Conservation (phyloP, 2,113 vertebrate genomes). For the Cyanoderma ruficeps region DNA sequence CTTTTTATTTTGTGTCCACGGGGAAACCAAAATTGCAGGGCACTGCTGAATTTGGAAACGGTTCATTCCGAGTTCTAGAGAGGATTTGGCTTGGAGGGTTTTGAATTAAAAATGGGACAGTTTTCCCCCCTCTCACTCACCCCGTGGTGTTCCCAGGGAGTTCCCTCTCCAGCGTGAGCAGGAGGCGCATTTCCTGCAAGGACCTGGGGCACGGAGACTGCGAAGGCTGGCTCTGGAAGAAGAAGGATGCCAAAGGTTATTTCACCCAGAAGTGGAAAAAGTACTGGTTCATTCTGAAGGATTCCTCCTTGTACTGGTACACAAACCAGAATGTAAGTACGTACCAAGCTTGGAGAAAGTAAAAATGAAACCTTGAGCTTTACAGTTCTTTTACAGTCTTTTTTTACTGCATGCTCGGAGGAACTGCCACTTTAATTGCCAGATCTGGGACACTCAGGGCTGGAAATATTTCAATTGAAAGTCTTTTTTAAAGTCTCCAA, state of each 20-base stretch:
- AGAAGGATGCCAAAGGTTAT: constrained; percentile 89
- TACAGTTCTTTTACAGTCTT: neutral
- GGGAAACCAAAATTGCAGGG: neutral
- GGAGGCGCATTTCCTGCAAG: constrained; percentile 88
- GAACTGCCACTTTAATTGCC: neutral
- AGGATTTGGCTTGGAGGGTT: neutral
- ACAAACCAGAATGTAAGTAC: constrained; percentile 89
- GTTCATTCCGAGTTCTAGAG: neutral
- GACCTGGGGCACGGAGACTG: constrained; percentile 89
- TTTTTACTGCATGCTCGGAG: neutral
- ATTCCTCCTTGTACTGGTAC: constrained; percentile 92
- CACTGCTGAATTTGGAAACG: neutral
- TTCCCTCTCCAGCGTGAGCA: constrained; percentile 84
- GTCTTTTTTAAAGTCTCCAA: neutral
- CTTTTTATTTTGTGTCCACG: neutral
- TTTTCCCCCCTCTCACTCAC: neutral
- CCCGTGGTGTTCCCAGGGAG: constrained; percentile 42
- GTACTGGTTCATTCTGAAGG: constrained; percentile 92
- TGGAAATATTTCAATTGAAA: neutral
- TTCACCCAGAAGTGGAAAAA: constrained; percentile 93
- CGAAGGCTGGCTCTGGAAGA: constrained; percentile 93
- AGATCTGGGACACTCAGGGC: neutral
- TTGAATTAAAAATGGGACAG: neutral
- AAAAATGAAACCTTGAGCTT: neutral
- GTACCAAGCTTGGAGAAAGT: rapidly evolving